phyloP scores from a whole-genome alignment of 2,888 invertebrate genomes.

The Adineta ricciae region DNA sequence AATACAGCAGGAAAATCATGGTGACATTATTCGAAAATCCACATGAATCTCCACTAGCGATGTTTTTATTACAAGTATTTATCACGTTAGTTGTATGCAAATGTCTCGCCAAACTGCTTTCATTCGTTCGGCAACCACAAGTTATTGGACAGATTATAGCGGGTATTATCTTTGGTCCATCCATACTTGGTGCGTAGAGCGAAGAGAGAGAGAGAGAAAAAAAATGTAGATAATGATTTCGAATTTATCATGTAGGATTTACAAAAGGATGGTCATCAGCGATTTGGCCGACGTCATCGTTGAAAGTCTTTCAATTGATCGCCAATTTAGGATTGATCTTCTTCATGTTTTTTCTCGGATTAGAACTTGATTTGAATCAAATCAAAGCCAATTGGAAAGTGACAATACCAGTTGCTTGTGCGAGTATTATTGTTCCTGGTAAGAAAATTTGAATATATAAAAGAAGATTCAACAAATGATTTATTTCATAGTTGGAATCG shows the following conservation, averaged over 20 bases:
- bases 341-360: constrained; percentile 9
- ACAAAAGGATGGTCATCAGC: not conserved
- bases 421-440: not conserved
- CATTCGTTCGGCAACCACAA: not conserved
- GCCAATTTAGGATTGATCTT: not conserved
- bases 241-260: not conserved
- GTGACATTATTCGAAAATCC: not conserved
- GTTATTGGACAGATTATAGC: constrained; percentile 8
- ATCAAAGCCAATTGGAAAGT: not conserved
- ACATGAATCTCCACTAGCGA: not conserved
- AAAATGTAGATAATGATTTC: not conserved
- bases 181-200: not conserved
- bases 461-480: not conserved
- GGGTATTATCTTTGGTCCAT: not conserved
- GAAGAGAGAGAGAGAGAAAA: not conserved
- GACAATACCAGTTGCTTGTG: not conserved
- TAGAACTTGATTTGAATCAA: not conserved
- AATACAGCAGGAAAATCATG: no score
- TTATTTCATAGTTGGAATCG: not conserved
- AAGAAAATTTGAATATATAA: not conserved
- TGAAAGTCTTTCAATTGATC: not conserved
- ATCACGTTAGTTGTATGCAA: not conserved
- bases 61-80: not conserved
- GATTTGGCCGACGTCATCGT: not conserved
- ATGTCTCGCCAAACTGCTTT: not conserved